A percentile compares a stretch with the other conserved stretches of the same genome.
Evolutionary conservation across 2,888 invertebrate genomes (phyloP).

Genomic region (Lasioglossum marginatum): DNA sequence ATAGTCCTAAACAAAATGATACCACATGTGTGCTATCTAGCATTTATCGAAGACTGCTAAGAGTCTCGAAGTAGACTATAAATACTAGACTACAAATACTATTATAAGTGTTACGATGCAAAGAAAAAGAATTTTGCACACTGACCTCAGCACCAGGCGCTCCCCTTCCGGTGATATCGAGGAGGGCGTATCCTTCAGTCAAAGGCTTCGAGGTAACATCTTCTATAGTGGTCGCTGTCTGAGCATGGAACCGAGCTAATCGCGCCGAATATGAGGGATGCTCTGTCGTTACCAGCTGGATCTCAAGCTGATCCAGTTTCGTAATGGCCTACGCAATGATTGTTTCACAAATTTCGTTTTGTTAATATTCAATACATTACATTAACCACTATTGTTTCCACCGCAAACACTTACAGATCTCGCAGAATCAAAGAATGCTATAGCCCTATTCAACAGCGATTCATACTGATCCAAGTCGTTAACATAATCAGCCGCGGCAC

Average conservation of each 20-base stretch:
- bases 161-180: slow-evolving; percentile 89
- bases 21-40: too few relatives aligned
- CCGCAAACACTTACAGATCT: slow-evolving; percentile 86
- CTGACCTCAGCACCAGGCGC: slow-evolving; percentile 87
- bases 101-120: too few relatives aligned
- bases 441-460: slow-evolving; percentile 88
- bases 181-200: slow-evolving; percentile 89
- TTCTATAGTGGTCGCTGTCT: slow-evolving; percentile 88
- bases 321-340: slow-evolving; percentile 86
- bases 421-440: slow-evolving; percentile 90
- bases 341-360: not conserved
- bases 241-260: slow-evolving; percentile 89
- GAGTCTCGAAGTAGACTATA: too few relatives aligned
- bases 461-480: slow-evolving; percentile 90
- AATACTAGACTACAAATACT: too few relatives aligned
- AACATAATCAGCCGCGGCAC: slow-evolving; percentile 89
- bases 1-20: too few relatives aligned
- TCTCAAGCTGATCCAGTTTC: slow-evolving; percentile 91
- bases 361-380: too few relatives aligned
- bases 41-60: too few relatives aligned
- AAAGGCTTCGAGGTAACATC: slow-evolving; percentile 89
- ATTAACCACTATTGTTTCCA: not conserved
- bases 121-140: not conserved
- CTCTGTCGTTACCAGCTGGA: slow-evolving; percentile 89
- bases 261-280: slow-evolving; percentile 88